Evolutionary conservation across 2,797 vertebrate genomes (phyloP).

Genomic region (Coendou prehensilis): DNA sequence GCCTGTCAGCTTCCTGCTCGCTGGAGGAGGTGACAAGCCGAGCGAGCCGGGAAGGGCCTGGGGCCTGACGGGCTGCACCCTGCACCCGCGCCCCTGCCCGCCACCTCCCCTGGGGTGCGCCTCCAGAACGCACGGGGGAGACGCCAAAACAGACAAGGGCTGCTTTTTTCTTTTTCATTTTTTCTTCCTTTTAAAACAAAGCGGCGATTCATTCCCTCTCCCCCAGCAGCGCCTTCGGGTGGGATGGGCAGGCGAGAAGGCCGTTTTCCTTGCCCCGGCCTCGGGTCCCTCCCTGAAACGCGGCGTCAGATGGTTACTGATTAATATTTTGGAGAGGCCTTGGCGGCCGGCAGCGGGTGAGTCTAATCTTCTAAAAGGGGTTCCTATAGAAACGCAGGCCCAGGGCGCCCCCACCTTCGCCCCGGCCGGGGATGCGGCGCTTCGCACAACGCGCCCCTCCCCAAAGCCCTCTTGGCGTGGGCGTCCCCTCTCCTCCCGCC

Average conservation of each 20-base stretch:
- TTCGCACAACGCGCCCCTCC: constrained; percentile 74
- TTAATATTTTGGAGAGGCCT: constrained; percentile 86
- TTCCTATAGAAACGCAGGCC: constrained; percentile 83
- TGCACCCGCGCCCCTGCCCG: constrained; percentile 6
- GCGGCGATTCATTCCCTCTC: constrained; percentile 80
- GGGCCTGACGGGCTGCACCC: constrained; percentile 47
- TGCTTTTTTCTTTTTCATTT: constrained; percentile 55
- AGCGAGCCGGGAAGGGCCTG: constrained; percentile 57
- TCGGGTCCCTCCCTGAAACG: constrained; percentile 77
- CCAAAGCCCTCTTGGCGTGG: constrained; percentile 71
- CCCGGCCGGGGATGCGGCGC: constrained; percentile 32
- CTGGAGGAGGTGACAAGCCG: constrained; percentile 78
- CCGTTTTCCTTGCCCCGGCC: constrained; percentile 73
- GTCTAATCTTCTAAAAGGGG: constrained; percentile 82
- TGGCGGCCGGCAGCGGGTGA: constrained; percentile 82
- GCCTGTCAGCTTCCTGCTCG: constrained; percentile 82
- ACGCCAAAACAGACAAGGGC: constrained; percentile 77
- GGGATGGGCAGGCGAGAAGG: constrained; percentile 76
- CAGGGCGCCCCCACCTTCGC: constrained; percentile 30
- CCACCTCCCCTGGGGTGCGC: constrained; percentile 42
- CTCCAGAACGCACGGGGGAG: constrained; percentile 67
- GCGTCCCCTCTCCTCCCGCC: background rate
- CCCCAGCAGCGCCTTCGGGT: constrained; percentile 69
- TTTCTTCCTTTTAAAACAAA: constrained; percentile 77
- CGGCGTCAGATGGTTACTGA: constrained; percentile 82